Evolutionary conservation across 2,797 vertebrate species (phyloP), one percentile per base, ranked within the genome.

Genomic region (Neomorphus geoffroyi): DNA sequence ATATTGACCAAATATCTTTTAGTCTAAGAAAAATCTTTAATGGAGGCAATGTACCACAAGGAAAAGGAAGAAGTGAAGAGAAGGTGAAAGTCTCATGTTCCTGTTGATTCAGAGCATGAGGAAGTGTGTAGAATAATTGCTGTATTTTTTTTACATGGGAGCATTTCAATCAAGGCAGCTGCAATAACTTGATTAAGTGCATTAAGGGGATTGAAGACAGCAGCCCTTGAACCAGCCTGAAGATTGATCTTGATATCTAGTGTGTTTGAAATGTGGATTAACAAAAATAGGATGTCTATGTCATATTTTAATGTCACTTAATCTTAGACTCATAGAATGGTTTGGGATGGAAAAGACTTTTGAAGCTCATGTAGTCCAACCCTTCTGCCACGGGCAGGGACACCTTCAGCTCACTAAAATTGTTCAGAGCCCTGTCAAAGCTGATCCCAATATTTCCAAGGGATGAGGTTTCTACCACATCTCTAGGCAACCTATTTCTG

Each of bases 401-500:
- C 27, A 51, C 5, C 30, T 70, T 0, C n/a, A 18, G 7, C 18
- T 22, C 3, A 30, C 43, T 13, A 53, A 67, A 43, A 27, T 7
- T 64, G 30, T 10, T 41, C 50, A 9, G 5, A 69, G 33, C 50
- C 10, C 16, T 0, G 0, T 48, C 56, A 48, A 67, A 0, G 17
- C 54, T 48, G 22, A 4, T 53, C 64, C 35, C 6, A 54, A 1
- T 16, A 4, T 24, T 51, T 0, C 41, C 85, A 81, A 81, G 65
- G 43, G 33, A 62, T 48, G 60, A 21, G 33, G 21, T 50, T 41
- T 13, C 60, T 14, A 13, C 48, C 35, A 1, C 43, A 16, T 8
- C 75, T 43, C 58, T 37, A 60, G 24, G 45, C 17, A 53, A 6
- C 24, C 46, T 27, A 7, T 18, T 2, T 18, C 41, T 19, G 28